Base-by-base conservation (phyloP, 2,797 vertebrate genomes). In the Staurois parvus region DNA sequence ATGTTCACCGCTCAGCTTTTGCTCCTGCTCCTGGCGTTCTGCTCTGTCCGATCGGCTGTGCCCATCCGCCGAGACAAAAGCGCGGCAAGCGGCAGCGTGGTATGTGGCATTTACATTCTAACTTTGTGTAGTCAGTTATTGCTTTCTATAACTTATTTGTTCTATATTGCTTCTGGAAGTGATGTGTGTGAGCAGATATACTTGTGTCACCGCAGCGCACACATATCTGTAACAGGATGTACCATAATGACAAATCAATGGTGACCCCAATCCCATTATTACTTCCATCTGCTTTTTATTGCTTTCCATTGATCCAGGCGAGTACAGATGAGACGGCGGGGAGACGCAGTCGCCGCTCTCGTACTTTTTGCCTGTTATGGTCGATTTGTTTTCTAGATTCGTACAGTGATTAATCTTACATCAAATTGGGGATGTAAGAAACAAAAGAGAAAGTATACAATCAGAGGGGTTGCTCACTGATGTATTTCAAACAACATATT, bases 1-100 rank as follows among this genome's bases (percentile, higher is more conserved):
- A 76, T 84, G 83, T 28, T 19, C 67, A 40, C 19, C 40, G 8
- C 68, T 28, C 73, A 68, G 29, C 24, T 84, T 0, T 11, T 84
- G 26, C 34, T 84, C 3, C 2, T 84, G 12, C 83, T 84, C 21
- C 48, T 78, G 21, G 48, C 26, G n/a, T 72, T 32, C 75, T 56
- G 67, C 83, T 40, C 75, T 3, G 67, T 64, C 17, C 37, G 19
- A 21, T 77, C 83, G 2, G 56, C 48, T 2, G 75, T 59, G 19
- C 45, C 64, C 13, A 30, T 7, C 3, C n/a, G 32, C 15, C 66
- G 42, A n/a, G 32, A 84, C 48, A 37, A n/a, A 59, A 12, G 17
- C 67, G 21, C 24, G 0, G 28, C 67, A 26, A 56, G 66, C 10
- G 28, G 8, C 69, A 81, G 69, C 34, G 62, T 30, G 83, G 83